A percentile compares a stretch with the other conserved stretches of the same genome.
These are phyloP conservation scores for Sturnira hondurensis DNA, from an alignment of 2,113 vertebrate species.

Conservation along the genomic window DNA sequence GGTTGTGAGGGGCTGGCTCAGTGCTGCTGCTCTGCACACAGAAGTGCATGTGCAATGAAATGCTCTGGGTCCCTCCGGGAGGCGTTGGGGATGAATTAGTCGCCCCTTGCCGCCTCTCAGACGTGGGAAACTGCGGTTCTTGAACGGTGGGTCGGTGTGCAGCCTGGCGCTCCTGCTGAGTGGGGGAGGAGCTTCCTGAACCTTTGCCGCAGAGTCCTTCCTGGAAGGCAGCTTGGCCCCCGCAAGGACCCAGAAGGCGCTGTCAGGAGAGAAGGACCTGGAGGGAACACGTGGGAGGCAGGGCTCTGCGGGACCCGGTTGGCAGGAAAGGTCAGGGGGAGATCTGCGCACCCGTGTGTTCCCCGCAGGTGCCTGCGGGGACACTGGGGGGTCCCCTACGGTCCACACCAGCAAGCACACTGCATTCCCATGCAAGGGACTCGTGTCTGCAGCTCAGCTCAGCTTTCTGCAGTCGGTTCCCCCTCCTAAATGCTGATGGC, in stretches of 20 bases:
- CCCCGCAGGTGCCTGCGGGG: background rate
- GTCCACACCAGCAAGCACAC: background rate
- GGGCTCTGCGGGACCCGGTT: background rate
- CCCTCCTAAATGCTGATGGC: background rate
- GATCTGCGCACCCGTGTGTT: rapidly evolving
- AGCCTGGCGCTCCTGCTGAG: background rate
- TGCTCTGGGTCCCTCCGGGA: slow-evolving; percentile 52
- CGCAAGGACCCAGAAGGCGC: background rate
- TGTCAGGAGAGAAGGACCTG: background rate
- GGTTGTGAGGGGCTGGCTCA: background rate
- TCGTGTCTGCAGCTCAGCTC: background rate
- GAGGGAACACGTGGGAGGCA: background rate
- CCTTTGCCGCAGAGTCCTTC: background rate
- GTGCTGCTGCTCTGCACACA: background rate
- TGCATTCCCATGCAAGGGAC: background rate
- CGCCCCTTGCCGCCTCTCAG: slow-evolving; percentile 21
- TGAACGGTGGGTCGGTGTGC: background rate
- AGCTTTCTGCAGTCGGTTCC: background rate
- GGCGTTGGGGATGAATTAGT: background rate
- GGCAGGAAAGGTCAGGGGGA: background rate
- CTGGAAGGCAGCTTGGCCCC: background rate
- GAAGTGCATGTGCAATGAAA: slow-evolving; percentile 9
- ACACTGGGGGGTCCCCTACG: background rate
- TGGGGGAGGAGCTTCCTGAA: background rate
- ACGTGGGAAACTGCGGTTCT: background rate